Evolutionary conservation across 2,113 vertebrate species (phyloP).

Genomic region (Zosterops lateralis): DNA sequence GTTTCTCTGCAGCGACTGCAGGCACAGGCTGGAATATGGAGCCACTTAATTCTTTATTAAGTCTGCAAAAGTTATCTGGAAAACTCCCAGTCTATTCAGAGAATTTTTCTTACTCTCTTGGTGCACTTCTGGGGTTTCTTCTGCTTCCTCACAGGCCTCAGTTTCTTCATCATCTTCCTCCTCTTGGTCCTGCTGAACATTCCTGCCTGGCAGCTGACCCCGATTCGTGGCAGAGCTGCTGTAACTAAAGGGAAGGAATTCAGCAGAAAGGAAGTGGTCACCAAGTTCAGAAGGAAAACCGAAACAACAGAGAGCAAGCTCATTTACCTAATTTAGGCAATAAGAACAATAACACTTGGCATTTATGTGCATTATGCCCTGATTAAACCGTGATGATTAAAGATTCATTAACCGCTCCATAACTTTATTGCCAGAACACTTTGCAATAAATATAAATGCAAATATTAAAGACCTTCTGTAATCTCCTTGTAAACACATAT

Average conservation of each 20-base stretch:
- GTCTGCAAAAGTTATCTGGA: neutral
- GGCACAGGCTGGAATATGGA: neutral
- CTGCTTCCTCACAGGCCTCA: constrained; percentile 58
- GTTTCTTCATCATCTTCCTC: constrained; percentile 62
- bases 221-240: constrained; percentile 58
- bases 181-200: constrained; percentile 54
- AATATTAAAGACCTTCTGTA: neutral
- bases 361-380: neutral
- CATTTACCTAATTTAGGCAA: neutral
- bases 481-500: neutral
- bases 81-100: neutral
- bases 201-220: constrained; percentile 7
- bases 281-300: neutral
- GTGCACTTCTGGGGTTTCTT: constrained; percentile 63
- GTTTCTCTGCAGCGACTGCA: neutral
- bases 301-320: neutral
- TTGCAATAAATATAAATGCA: neutral
- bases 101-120: constrained; percentile 69
- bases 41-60: neutral
- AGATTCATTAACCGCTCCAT: neutral
- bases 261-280: neutral
- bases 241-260: constrained; percentile 46
- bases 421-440: neutral
- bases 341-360: neutral
- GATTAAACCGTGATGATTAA: neutral